Percentiles rank a stretch among this genome's conserved stretches.
phyloP scores from a whole-genome alignment of 1,140 invertebrate species.

The Coptotermes formosanus region DNA sequence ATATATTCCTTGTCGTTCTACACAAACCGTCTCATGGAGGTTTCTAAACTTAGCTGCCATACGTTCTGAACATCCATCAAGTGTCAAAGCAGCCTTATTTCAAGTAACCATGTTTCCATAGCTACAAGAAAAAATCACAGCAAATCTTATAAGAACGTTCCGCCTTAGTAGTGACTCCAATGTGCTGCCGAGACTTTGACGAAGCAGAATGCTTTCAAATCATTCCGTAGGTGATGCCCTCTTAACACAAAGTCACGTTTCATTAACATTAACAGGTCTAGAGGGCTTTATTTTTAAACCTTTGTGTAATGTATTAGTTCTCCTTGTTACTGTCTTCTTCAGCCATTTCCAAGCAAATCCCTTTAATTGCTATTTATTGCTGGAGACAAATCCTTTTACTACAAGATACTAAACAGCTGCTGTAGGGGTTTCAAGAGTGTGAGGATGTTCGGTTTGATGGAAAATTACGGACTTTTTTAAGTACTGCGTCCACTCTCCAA shows the following conservation, averaged over 20 bases:
- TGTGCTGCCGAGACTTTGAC: neutral
- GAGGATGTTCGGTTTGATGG: no score
- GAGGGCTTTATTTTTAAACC: neutral
- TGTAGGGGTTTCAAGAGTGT: no score
- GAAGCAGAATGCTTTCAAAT: neutral
- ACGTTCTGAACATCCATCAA: constrained; percentile 8
- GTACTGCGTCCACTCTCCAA: no score
- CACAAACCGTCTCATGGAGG: neutral
- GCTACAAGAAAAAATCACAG: neutral
- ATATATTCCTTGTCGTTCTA: neutral
- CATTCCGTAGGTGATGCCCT: neutral
- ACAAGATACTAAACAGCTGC: no score
- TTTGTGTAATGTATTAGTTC: neutral
- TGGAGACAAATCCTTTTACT: neutral
- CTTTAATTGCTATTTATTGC: neutral
- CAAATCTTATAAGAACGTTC: neutral
- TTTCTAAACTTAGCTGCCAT: neutral
- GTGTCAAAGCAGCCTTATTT: neutral
- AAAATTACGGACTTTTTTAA: no score
- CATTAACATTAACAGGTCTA: neutral
- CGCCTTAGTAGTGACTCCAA: neutral
- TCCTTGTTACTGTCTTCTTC: neutral
- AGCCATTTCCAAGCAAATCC: neutral
- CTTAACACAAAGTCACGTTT: neutral
- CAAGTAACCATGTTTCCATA: constrained; percentile 4